phyloP scores from a whole-genome alignment of 2,113 vertebrate species.

The Hystrix cristata region DNA sequence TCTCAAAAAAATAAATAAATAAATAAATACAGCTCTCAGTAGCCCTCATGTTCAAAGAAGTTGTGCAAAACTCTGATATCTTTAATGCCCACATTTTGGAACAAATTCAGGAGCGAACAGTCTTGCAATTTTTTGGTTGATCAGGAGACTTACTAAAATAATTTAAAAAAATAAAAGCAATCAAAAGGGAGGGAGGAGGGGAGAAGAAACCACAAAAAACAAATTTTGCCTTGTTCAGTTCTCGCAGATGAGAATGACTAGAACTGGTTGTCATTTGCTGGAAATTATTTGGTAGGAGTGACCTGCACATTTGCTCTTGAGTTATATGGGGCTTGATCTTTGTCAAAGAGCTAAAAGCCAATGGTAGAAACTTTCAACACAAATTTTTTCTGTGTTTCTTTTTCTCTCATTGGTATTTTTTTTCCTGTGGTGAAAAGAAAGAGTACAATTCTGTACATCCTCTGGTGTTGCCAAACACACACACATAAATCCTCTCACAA shows the following conservation, averaged over 20 bases:
- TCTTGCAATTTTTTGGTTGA: not conserved
- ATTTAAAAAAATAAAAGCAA: constrained; percentile 1
- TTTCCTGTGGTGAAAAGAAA: not conserved
- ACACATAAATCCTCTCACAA: not conserved
- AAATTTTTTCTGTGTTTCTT: not conserved
- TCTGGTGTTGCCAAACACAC: not conserved
- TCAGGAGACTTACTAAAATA: constrained; percentile 12
- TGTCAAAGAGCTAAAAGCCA: not conserved
- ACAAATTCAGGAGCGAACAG: not conserved
- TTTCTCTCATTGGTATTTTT: not conserved
- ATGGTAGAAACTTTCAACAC: not conserved
- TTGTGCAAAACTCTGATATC: not conserved
- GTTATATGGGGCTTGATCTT: not conserved
- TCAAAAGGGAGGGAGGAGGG: not conserved
- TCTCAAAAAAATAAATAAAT: too few relatives aligned
- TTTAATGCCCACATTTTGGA: not conserved
- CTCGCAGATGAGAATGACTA: not conserved
- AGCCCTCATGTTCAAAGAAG: not conserved
- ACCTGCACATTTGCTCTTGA: not conserved
- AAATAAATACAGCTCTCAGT: not conserved
- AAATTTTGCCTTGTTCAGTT: not conserved
- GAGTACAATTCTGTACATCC: not conserved
- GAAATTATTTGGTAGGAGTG: not conserved
- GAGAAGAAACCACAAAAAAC: not conserved
- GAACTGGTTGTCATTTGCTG: not conserved